Conservation (phyloP, 2,113 vertebrate genomes). For the Pachypanchax playfairii region DNA sequence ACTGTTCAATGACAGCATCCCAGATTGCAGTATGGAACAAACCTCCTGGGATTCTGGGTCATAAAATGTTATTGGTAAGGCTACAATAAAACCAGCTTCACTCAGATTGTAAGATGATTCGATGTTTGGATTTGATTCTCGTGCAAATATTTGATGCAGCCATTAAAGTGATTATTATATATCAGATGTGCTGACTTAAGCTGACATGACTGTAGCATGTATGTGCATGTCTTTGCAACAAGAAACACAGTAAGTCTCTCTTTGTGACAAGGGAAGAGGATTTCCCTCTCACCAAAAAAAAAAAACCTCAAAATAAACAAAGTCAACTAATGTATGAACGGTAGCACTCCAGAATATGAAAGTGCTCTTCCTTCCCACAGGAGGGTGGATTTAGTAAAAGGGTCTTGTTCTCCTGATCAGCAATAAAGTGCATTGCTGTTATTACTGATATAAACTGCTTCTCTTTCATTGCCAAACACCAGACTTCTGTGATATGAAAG, state of each 20-base stretch:
- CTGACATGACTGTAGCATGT: background rate
- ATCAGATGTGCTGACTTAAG: background rate
- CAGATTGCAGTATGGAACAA: background rate
- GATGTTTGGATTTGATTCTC: background rate
- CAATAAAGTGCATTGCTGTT: background rate
- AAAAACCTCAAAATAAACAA: background rate
- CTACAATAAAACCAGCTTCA: background rate
- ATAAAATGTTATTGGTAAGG: background rate
- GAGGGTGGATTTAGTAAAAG: background rate
- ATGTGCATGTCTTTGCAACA: background rate
- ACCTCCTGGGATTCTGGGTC: background rate
- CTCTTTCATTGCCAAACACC: background rate
- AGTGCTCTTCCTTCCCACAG: background rate
- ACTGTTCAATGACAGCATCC: background rate
- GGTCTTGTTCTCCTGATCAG: background rate
- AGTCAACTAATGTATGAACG: background rate
- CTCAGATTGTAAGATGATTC: background rate
- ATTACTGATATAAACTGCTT: background rate
- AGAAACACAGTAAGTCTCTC: background rate
- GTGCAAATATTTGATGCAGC: background rate
- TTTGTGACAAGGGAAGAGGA: background rate
- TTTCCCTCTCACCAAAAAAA: background rate
- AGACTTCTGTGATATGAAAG: background rate
- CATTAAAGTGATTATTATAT: background rate
- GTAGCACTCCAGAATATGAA: background rate